Evolutionary conservation across 2,888 invertebrate genomes (phyloP), one percentile per base, ranked within the genome.

Genomic region (Dermolepida albohirtum): DNA sequence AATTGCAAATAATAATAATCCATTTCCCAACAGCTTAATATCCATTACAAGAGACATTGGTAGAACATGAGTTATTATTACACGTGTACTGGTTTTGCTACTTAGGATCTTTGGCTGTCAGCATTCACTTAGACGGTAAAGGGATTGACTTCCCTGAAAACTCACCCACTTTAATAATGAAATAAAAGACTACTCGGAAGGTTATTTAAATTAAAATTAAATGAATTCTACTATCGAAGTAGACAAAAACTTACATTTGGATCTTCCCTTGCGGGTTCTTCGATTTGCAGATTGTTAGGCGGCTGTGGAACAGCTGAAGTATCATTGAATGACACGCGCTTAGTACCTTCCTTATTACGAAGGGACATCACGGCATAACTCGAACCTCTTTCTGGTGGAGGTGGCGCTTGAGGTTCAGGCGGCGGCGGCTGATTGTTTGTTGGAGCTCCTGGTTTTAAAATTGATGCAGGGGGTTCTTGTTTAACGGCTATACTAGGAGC

Each of bases 311-410:
- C 59, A 43, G 77, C 75, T 1, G 78, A 77, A 4, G 78, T 74
- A 67, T 82, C 81, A 68, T 81, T 80, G 69, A 84, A 84, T 0
- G 83, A 83, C 12, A 84, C 84, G 51, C 83, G 73, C 70, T 84
- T 84, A 1, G 82, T 81, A n/a, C 77, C 79, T 65, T 83, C 83
- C 71, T 83, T 82, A 12, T 78, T 77, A 52, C 83, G 76, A 79
- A 84, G 92, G 7, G 89, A 90, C 93, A 95, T 94, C 29, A 93
- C 89, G 2, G 93, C 89, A 82, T 94, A 96, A 47, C 95, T 95
- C 27, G 95, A 95, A 67, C 94, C 94, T 71, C 96, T 88, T 81
- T 95, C 94, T 1, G 96, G 96, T 17, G 95, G 95, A 50, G 92
- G 89, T 0, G 94, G 91, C 62, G 91, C 76, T 8, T 71, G 67